Evolutionary conservation across 2,797 vertebrate genomes (phyloP).

Genomic region (Basileuterus tristriatus): DNA sequence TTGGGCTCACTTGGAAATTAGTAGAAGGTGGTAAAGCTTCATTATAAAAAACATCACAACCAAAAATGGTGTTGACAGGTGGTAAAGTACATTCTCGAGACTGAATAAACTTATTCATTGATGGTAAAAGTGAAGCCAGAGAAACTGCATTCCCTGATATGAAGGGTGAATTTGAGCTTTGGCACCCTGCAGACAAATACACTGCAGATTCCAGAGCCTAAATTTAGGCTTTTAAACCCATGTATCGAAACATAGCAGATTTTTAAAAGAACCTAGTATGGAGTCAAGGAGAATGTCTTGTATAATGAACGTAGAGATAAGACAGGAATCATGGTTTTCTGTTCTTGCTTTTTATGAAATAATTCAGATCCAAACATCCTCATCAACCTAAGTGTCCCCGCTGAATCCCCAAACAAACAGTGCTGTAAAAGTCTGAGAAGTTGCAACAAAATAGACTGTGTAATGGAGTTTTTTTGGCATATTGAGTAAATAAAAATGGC

Average conservation of each 20-base stretch:
- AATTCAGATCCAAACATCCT: background rate
- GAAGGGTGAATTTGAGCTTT: background rate
- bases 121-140: background rate
- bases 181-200: background rate
- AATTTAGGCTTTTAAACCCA: background rate
- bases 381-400: background rate
- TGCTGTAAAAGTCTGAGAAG: background rate
- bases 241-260: background rate
- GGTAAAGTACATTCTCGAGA: background rate
- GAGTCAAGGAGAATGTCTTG: background rate
- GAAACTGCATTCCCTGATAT: background rate
- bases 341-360: background rate
- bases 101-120: constrained; percentile 1
- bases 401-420: background rate
- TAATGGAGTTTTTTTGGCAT: background rate
- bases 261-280: background rate
- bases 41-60: constrained; percentile 7
- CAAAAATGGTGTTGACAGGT: constrained; percentile 14
- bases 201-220: background rate
- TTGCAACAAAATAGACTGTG: background rate
- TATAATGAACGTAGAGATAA: background rate
- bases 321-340: background rate
- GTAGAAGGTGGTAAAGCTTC: constrained; percentile 3
- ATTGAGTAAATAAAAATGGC: background rate
- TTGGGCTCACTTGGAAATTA: constrained; percentile 27